Evolutionary conservation across 2,888 invertebrate genomes (phyloP).

Genomic region (Linnaemya tessellans): DNA sequence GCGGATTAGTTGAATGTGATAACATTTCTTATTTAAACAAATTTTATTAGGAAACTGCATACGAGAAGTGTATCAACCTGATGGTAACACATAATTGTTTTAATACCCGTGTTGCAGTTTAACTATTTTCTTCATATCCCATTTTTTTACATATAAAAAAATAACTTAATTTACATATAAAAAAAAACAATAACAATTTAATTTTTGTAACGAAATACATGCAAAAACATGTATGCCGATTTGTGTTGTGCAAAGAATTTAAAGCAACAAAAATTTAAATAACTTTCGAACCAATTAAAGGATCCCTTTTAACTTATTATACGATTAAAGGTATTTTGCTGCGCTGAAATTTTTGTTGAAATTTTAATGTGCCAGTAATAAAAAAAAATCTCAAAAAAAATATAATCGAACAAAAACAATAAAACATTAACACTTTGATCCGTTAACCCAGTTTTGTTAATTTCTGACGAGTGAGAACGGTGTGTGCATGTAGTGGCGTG

Average conservation of each 20-base stretch:
- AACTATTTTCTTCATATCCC: no score
- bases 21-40: no score
- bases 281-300: conserved; percentile 19
- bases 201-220: neutral
- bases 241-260: neutral
- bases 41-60: no score
- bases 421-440: conserved; percentile 46
- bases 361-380: conserved; percentile 11
- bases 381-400: neutral
- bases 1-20: no score
- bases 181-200: neutral
- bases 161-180: neutral
- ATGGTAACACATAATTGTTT: no score
- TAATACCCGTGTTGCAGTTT: no score
- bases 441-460: conserved; percentile 59
- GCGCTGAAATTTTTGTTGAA: conserved; percentile 1
- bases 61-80: no score
- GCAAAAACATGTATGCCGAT: neutral
- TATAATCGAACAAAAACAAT: conserved; percentile 18
- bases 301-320: conserved; percentile 14
- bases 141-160: no score
- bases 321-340: conserved; percentile 7
- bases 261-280: conserved; percentile 14
- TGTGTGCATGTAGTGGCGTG: neutral
- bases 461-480: neutral